phyloP scores from a whole-genome alignment of 1,140 invertebrate species.

The Brachionus calyciflorus region DNA sequence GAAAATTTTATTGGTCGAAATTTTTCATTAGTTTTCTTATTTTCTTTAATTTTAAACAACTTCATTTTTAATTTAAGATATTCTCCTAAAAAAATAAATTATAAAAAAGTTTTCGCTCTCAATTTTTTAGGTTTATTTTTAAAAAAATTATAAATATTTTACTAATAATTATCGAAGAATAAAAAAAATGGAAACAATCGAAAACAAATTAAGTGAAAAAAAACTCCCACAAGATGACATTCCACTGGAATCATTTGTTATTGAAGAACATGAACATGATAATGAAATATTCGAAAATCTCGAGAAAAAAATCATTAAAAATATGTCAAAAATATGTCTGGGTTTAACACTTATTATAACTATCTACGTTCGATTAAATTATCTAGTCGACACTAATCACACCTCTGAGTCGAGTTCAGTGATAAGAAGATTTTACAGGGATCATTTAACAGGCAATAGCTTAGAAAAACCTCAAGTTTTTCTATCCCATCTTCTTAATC shows the following conservation, averaged over 20 bases:
- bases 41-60: too few relatives aligned
- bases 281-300: not conserved
- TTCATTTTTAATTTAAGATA: too few relatives aligned
- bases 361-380: not conserved
- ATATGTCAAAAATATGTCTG: not conserved
- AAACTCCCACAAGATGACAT: not conserved
- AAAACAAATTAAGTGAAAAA: not conserved
- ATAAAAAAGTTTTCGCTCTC: too few relatives aligned
- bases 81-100: too few relatives aligned
- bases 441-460: not conserved
- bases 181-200: too few relatives aligned
- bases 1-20: too few relatives aligned
- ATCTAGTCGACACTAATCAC: not conserved
- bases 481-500: not conserved
- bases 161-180: too few relatives aligned
- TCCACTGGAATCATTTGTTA: not conserved
- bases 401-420: not conserved
- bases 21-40: too few relatives aligned
- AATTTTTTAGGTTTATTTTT: too few relatives aligned
- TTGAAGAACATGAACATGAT: not conserved
- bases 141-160: too few relatives aligned
- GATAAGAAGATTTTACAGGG: not conserved
- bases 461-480: not conserved
- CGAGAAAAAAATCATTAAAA: constrained; percentile 9
- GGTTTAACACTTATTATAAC: not conserved